Evolutionary conservation across 2,113 vertebrate species (phyloP).

Genomic region (Trematocara macrostoma): DNA sequence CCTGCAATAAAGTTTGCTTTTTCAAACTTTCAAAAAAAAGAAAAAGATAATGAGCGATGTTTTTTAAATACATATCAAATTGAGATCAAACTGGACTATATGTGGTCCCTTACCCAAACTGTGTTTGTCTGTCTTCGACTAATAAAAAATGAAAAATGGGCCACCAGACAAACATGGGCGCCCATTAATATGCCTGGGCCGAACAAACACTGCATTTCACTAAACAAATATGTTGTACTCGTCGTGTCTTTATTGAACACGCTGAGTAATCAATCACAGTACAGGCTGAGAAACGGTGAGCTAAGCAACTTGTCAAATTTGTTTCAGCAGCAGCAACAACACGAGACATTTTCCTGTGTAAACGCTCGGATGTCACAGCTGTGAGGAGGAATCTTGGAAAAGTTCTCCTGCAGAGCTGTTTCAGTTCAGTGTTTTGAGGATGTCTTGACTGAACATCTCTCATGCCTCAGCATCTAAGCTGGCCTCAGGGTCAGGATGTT

Average conservation of each 20-base stretch:
- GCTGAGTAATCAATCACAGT: neutral
- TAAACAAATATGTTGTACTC: neutral
- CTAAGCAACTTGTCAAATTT: neutral
- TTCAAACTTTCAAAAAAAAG: neutral
- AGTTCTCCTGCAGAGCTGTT: neutral
- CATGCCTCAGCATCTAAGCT: neutral
- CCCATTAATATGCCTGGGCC: neutral
- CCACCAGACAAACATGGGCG: neutral
- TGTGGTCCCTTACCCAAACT: neutral
- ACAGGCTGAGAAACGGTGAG: neutral
- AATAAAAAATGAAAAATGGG: neutral
- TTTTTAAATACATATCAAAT: neutral
- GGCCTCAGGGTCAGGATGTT: neutral
- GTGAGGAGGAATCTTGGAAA: neutral
- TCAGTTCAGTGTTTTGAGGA: neutral
- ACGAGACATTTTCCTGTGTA: neutral
- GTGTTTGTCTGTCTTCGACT: neutral
- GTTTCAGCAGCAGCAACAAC: neutral
- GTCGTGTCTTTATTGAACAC: neutral
- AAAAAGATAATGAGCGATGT: neutral
- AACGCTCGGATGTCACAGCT: neutral
- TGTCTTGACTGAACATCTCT: neutral
- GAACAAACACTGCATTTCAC: neutral
- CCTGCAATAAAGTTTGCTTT: neutral
- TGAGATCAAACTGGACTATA: neutral